phyloP scores from a whole-genome alignment of 2,113 vertebrate species.

The Scopus umbretta region DNA sequence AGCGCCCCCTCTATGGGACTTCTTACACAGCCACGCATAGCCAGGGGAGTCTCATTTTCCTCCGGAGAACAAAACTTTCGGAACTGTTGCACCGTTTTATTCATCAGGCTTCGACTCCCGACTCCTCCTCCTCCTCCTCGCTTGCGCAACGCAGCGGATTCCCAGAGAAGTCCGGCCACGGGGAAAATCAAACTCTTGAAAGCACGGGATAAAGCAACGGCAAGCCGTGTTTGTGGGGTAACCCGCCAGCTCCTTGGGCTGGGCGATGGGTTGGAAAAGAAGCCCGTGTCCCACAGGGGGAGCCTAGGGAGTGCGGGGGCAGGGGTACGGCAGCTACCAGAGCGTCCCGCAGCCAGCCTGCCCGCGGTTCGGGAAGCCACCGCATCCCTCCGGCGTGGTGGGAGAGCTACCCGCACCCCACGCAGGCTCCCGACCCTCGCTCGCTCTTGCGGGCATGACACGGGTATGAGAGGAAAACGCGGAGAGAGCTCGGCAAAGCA shows the following conservation, averaged over 20 bases:
- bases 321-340: background rate
- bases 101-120: background rate
- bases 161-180: background rate
- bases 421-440: no score
- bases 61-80: background rate
- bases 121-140: no score
- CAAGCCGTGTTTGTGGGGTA: no score
- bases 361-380: background rate
- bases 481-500: no score
- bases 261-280: no score
- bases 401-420: no score
- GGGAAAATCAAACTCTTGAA: background rate
- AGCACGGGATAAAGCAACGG: background rate
- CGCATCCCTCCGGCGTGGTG: background rate
- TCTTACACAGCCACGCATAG: background rate
- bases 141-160: background rate
- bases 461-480: no score
- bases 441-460: background rate
- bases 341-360: background rate
- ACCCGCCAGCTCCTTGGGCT: no score
- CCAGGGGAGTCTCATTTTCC: background rate
- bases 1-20: slow-evolving; percentile 68
- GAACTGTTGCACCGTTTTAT: background rate
- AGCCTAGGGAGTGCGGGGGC: background rate
- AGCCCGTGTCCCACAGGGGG: background rate